These are phyloP conservation scores for Rhingia rostrata DNA, from an alignment of 2,888 invertebrate genomes.

Conservation along the genomic window DNA sequence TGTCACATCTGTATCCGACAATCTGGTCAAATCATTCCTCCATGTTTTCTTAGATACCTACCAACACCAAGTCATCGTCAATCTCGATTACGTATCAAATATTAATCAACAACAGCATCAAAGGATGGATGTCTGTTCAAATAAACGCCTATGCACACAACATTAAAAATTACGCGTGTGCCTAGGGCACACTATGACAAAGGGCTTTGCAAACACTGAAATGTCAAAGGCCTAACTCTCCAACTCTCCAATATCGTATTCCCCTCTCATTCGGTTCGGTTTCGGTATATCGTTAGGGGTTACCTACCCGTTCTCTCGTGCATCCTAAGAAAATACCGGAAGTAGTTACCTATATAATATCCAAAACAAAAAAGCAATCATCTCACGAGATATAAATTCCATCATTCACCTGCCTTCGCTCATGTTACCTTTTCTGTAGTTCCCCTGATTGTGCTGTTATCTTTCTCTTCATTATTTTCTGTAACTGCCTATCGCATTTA, in stretches of 20 bases:
- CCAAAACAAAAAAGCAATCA: constrained; percentile 26
- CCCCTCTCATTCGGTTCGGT: not conserved
- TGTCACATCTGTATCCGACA: too few relatives aligned
- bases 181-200: not conserved
- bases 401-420: constrained; percentile 60
- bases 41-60: too few relatives aligned
- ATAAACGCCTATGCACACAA: not conserved
- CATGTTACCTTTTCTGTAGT: constrained; percentile 19
- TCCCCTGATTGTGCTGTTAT: constrained; percentile 22
- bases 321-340: constrained; percentile 46
- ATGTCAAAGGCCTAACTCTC: constrained; percentile 1
- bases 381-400: constrained; percentile 51
- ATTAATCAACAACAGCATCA: not conserved
- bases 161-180: not conserved
- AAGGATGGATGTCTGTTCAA: not conserved
- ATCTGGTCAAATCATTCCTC: too few relatives aligned
- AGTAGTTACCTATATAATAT: constrained; percentile 14
- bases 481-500: constrained; percentile 30
- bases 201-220: not conserved
- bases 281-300: too few relatives aligned
- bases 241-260: not conserved
- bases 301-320: not conserved
- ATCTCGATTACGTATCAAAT: not conserved
- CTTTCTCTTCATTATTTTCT: constrained; percentile 31
- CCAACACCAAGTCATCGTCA: too few relatives aligned